Evolutionary conservation across 2,888 invertebrate species (phyloP).

Genomic region (Microplitis manilae): DNA sequence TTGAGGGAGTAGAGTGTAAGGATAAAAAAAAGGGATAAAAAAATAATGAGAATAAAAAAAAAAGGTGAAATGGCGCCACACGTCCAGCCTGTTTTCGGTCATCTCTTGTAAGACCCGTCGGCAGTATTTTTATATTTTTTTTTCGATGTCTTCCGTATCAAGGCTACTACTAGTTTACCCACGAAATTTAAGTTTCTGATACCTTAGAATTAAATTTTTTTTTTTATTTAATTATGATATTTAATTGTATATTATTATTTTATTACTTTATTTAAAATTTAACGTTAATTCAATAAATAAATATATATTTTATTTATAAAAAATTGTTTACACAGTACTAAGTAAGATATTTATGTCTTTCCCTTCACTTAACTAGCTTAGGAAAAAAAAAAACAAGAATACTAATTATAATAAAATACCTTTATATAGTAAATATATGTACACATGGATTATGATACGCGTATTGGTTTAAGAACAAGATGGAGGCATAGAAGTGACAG

Average conservation of each 20-base stretch:
- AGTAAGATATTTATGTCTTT: background rate
- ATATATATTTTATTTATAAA: background rate
- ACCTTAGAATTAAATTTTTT: constrained; percentile 13
- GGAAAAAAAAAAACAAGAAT: background rate
- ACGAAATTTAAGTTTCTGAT: constrained; percentile 11
- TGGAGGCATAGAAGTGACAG: background rate
- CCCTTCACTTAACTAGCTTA: background rate
- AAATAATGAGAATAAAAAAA: constrained; percentile 38
- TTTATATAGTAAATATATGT: background rate
- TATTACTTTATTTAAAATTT: too few relatives aligned
- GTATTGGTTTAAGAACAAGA: background rate
- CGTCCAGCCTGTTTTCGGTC: constrained; percentile 51
- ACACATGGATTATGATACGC: background rate
- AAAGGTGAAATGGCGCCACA: constrained; percentile 52
- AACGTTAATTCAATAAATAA: too few relatives aligned
- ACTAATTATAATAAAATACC: background rate
- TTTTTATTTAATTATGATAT: background rate
- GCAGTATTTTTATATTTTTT: constrained; percentile 36
- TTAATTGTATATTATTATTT: background rate
- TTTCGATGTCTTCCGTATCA: constrained; percentile 27
- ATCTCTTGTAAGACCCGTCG: constrained; percentile 45
- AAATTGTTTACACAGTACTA: background rate
- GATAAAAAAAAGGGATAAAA: constrained; percentile 37
- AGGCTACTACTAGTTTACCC: constrained; percentile 33
- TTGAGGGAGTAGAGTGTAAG: constrained; percentile 39